Percentiles rank a stretch among this genome's conserved stretches.
Conservation (phyloP, 1,140 invertebrate genomes). For the Atta texana region DNA sequence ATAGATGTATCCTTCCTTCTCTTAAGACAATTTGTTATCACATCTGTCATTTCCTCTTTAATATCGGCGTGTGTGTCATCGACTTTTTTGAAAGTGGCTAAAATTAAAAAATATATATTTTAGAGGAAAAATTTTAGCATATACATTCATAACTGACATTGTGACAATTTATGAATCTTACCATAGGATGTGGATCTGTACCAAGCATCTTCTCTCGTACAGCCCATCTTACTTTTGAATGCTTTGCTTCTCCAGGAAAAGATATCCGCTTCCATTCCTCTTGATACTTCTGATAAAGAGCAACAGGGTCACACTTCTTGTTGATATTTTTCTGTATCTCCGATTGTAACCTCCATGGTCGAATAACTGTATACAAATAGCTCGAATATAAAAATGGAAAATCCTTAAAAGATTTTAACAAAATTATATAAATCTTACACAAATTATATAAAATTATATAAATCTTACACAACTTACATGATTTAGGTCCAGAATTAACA, state of each 20-base stretch:
- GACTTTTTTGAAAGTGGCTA: slow-evolving; percentile 79
- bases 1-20: not conserved
- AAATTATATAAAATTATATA: not conserved
- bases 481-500: slow-evolving; percentile 69
- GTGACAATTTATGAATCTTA: slow-evolving; percentile 67
- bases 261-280: slow-evolving; percentile 90
- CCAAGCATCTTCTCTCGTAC: slow-evolving; percentile 88
- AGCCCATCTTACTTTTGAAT: slow-evolving; percentile 88
- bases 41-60: slow-evolving; percentile 62
- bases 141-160: slow-evolving; percentile 23
- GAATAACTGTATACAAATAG: slow-evolving; percentile 83
- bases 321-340: slow-evolving; percentile 73
- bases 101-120: slow-evolving; percentile 42
- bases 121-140: not conserved
- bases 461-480: slow-evolving; percentile 76
- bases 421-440: not conserved
- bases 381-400: not conserved
- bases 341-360: slow-evolving; percentile 82
- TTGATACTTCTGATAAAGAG: slow-evolving; percentile 91
- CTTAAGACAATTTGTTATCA: not conserved
- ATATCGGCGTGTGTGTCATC: slow-evolving; percentile 53
- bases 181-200: slow-evolving; percentile 81
- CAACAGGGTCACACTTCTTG: slow-evolving; percentile 90
- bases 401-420: not conserved
- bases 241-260: slow-evolving; percentile 90